These are phyloP conservation scores for Andricus quercusramuli DNA, from an alignment of 2,888 invertebrate species.

Conservation along the genomic window DNA sequence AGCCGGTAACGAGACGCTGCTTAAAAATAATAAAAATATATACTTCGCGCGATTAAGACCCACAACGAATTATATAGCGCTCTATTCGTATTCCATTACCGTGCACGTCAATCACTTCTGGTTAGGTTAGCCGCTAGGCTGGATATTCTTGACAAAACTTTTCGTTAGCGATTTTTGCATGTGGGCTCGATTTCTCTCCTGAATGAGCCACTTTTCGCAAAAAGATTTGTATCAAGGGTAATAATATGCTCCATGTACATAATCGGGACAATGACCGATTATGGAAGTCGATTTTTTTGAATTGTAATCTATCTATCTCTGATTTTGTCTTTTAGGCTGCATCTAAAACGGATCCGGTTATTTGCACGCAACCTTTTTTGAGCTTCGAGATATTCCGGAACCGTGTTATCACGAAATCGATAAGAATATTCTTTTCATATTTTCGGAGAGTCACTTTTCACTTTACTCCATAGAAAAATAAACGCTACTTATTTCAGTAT, in stretches of 20 bases:
- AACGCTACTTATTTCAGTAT: neutral
- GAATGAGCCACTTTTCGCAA: neutral
- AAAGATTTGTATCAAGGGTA: neutral
- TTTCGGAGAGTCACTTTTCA: neutral
- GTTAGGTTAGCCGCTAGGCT: conserved; percentile 22
- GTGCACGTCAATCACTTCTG: conserved; percentile 36
- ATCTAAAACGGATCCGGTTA: neutral
- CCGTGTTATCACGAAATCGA: neutral
- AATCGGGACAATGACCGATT: neutral
- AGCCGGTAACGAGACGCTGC: conserved; percentile 38
- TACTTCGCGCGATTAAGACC: conserved; percentile 36
- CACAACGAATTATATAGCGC: conserved; percentile 26
- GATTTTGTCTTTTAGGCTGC: neutral
- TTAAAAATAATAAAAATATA: conserved; percentile 40
- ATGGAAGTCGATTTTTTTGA: neutral
- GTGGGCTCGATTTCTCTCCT: neutral
- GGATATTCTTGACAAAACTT: conserved; percentile 36
- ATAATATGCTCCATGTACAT: neutral
- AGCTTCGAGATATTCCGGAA: neutral
- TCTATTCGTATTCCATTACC: conserved; percentile 37
- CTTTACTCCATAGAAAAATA: neutral
- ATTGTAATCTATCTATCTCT: neutral
- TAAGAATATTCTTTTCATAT: neutral
- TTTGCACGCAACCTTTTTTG: neutral
- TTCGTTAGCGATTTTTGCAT: conserved; percentile 6